Evolutionary conservation across 2,888 invertebrate genomes (phyloP).

Genomic region (Alcis repandata): DNA sequence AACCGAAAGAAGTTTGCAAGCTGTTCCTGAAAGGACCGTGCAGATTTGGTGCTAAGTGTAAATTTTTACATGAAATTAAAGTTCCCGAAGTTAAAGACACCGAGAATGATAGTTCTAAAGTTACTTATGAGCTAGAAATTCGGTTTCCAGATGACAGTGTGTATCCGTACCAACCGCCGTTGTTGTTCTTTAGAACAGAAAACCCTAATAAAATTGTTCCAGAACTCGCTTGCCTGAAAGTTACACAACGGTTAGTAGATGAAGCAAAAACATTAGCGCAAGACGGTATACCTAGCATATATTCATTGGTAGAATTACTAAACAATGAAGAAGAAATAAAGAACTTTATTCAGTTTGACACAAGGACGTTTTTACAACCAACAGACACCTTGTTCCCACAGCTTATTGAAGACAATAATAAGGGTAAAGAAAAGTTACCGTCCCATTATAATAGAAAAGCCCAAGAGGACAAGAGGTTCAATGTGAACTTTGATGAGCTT

Average conservation of each 20-base stretch:
- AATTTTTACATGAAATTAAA: conserved; percentile 89
- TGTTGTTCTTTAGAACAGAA: conserved; percentile 89
- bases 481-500: conserved; percentile 83
- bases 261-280: conserved; percentile 89
- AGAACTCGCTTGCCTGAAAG: conserved; percentile 87
- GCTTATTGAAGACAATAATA: conserved; percentile 73
- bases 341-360: conserved; percentile 86
- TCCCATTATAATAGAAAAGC: conserved; percentile 90
- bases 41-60: conserved; percentile 91
- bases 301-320: conserved; percentile 90
- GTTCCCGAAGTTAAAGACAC: conserved; percentile 57
- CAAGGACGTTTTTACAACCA: conserved; percentile 80
- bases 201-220: conserved; percentile 87
- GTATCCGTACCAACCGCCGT: conserved; percentile 92
- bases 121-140: conserved; percentile 90
- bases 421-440: conserved; percentile 71
- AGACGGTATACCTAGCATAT: conserved; percentile 91
- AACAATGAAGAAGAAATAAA: conserved; percentile 90
- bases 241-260: conserved; percentile 89
- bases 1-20: conserved; percentile 88
- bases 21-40: conserved; percentile 89
- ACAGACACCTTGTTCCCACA: conserved; percentile 88
- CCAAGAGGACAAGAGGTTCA: conserved; percentile 82
- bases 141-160: conserved; percentile 90
- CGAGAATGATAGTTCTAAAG: conserved; percentile 70